phyloP scores from a whole-genome alignment of 2,113 vertebrate genomes.

The Hyperopisus bebe region DNA sequence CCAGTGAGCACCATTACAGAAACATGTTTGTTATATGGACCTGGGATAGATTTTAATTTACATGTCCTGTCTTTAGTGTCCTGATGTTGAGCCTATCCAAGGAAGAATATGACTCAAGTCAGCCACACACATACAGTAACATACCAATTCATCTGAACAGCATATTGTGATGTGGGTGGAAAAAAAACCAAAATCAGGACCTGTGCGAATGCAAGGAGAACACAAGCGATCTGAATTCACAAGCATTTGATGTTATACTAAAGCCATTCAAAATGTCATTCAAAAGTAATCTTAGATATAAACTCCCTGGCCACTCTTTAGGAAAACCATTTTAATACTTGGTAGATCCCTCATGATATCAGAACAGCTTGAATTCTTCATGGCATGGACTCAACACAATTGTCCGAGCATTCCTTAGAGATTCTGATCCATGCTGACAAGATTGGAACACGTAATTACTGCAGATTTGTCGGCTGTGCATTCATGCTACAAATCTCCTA shows the following conservation, averaged over 20 bases:
- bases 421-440: not conserved
- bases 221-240: not conserved
- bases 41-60: not conserved
- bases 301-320: not conserved
- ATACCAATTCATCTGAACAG: not conserved
- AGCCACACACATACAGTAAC: not conserved
- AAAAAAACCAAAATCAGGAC: not conserved
- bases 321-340: not conserved
- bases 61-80: not conserved
- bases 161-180: not conserved
- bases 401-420: not conserved
- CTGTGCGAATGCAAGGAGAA: not conserved
- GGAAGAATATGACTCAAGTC: not conserved
- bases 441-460: not conserved
- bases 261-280: not conserved
- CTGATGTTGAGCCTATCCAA: not conserved
- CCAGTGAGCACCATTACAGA: not conserved
- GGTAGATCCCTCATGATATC: not conserved
- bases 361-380: not conserved
- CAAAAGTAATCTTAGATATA: not conserved
- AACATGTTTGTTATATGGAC: not conserved
- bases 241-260: not conserved
- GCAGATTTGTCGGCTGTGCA: not conserved
- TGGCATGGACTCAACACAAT: not conserved
- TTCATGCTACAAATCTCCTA: not conserved